Conservation (phyloP, 2,797 vertebrate species). For the Pagetopsis macropterus region DNA sequence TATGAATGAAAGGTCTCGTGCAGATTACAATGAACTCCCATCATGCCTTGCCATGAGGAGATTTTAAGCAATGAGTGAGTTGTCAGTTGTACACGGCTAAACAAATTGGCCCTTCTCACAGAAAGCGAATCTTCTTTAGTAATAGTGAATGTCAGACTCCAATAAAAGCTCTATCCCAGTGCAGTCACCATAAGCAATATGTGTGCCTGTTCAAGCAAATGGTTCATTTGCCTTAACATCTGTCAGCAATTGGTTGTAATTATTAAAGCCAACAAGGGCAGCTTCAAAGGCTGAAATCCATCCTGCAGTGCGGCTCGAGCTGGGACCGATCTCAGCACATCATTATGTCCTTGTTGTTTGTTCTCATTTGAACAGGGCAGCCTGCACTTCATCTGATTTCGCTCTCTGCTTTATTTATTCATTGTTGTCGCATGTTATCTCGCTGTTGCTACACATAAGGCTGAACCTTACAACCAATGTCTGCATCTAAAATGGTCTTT, state of each 20-base stretch:
- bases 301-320: slow-evolving; percentile 44
- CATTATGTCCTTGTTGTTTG: slow-evolving; percentile 55
- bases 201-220: slow-evolving; percentile 50
- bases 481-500: slow-evolving; percentile 20
- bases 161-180: slow-evolving; percentile 45
- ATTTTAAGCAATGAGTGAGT: slow-evolving; percentile 3
- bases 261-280: slow-evolving; percentile 63
- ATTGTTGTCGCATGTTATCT: slow-evolving; percentile 37
- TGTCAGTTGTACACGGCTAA: slow-evolving; percentile 13
- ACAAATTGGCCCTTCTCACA: slow-evolving; percentile 26
- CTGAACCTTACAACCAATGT: slow-evolving; percentile 30
- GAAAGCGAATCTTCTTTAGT: slow-evolving; percentile 26
- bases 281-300: slow-evolving; percentile 61
- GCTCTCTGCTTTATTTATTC: slow-evolving; percentile 47
- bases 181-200: slow-evolving; percentile 41
- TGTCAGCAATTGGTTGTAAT: slow-evolving; percentile 75
- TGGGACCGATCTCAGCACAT: slow-evolving; percentile 55
- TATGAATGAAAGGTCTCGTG: not conserved
- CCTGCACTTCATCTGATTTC: slow-evolving; percentile 41
- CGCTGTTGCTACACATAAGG: slow-evolving; percentile 22
- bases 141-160: slow-evolving; percentile 36
- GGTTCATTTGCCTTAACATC: slow-evolving; percentile 70
- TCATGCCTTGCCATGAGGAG: not conserved
- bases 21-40: not conserved
- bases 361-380: slow-evolving; percentile 42